phyloP scores from a whole-genome alignment of 2,888 invertebrate species.

The Uropetala carovei region DNA sequence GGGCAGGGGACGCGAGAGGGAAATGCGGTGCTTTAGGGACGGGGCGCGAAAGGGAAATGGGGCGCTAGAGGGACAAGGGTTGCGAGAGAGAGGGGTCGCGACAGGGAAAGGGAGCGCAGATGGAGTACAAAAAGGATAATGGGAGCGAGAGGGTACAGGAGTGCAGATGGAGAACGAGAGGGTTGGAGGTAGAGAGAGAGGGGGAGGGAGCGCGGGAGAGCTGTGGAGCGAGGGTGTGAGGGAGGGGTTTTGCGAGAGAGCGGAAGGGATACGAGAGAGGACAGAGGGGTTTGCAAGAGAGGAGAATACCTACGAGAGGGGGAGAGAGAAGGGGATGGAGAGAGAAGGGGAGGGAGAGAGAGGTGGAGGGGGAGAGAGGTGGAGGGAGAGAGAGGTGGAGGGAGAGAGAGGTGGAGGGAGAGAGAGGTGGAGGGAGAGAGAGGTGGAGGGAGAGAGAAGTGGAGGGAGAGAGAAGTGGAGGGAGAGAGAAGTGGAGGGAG shows the following conservation, averaged over 20 bases:
- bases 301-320: not conserved
- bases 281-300: not conserved
- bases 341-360: not conserved
- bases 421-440: not conserved
- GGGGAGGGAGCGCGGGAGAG: not conserved
- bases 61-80: too few relatives aligned
- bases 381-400: not conserved
- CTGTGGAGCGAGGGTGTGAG: not conserved
- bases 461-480: not conserved
- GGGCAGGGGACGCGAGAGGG: too few relatives aligned
- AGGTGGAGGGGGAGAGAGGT: not conserved
- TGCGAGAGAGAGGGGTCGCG: too few relatives aligned
- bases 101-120: too few relatives aligned
- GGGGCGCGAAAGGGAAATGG: too few relatives aligned
- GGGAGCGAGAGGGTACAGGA: too few relatives aligned
- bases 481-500: not conserved
- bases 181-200: not conserved
- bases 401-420: not conserved
- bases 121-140: not conserved
- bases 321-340: not conserved
- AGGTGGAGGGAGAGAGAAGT: not conserved
- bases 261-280: not conserved
- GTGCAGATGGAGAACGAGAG: slow-evolving; percentile 7
- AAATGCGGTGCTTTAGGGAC: too few relatives aligned
- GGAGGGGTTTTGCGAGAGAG: not conserved